Percentiles rank a stretch among this genome's conserved stretches.
Evolutionary conservation across 2,797 vertebrate species (phyloP).

Genomic region (Gymnocypris eckloni): DNA sequence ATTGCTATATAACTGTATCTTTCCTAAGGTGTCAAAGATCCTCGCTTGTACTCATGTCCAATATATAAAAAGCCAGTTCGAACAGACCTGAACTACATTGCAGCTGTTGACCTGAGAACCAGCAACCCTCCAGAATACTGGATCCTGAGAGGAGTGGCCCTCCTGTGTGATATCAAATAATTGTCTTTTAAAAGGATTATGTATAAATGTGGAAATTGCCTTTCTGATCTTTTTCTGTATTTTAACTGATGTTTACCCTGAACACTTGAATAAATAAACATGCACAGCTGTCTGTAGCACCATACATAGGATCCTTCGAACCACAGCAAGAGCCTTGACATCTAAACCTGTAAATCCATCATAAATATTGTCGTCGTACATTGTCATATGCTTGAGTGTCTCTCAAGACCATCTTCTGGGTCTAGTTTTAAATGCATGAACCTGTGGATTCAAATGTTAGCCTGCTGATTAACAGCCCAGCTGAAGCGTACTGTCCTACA

Average conservation of each 20-base stretch:
- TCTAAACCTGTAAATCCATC: conserved; percentile 10
- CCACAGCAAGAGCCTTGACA: neutral
- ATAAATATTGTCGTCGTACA: conserved; percentile 1
- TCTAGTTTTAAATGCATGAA: conserved; percentile 28
- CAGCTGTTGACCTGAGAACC: conserved; percentile 87
- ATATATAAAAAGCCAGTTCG: conserved; percentile 92
- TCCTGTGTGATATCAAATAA: conserved; percentile 94
- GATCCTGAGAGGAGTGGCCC: conserved; percentile 92
- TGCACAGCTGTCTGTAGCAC: neutral
- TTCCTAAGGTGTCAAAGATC: conserved; percentile 79
- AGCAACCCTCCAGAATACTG: conserved; percentile 87
- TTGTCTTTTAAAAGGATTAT: neutral
- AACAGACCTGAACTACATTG: conserved; percentile 90
- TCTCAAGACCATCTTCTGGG: conserved; percentile 40
- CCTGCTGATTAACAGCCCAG: conserved; percentile 51
- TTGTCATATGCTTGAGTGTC: neutral
- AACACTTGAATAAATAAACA: conserved; percentile 11
- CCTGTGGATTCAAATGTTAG: conserved; percentile 5
- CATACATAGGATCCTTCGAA: neutral
- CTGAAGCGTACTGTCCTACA: neutral
- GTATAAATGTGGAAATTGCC: neutral
- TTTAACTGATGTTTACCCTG: neutral
- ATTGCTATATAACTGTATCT: neutral
- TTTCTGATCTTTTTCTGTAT: neutral
- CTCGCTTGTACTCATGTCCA: conserved; percentile 87